phyloP scores from a whole-genome alignment of 2,113 vertebrate species.

The Podarcis raffonei region DNA sequence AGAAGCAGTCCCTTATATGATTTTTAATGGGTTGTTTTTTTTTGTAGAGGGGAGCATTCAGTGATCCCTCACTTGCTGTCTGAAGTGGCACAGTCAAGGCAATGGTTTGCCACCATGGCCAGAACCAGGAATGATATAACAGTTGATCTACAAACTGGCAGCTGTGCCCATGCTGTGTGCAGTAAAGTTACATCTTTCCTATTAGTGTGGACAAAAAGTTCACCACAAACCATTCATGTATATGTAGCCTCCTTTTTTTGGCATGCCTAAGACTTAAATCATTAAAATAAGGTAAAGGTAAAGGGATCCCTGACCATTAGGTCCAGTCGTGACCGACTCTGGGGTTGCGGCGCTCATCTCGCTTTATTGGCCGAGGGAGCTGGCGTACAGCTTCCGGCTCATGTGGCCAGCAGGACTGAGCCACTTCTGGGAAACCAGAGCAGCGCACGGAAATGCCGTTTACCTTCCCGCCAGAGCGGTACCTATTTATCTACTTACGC shows the following conservation, averaged over 20 bases:
- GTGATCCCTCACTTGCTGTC: background rate
- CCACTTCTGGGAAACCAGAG: no score
- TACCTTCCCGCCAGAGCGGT: no score
- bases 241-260: background rate
- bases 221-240: background rate
- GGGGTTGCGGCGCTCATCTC: no score
- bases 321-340: no score
- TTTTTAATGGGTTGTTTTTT: background rate
- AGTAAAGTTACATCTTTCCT: no score
- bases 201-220: background rate
- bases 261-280: background rate
- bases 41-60: background rate
- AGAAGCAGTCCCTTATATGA: background rate
- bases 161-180: background rate
- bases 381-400: no score
- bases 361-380: no score
- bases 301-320: no score
- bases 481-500: no score
- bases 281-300: background rate
- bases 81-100: background rate
- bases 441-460: no score
- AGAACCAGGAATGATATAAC: background rate
- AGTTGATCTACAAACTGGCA: background rate
- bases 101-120: background rate
- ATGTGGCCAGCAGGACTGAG: no score